These are phyloP conservation scores for Thunnus thynnus DNA, from an alignment of 2,113 vertebrate genomes.

Conservation along the genomic window DNA sequence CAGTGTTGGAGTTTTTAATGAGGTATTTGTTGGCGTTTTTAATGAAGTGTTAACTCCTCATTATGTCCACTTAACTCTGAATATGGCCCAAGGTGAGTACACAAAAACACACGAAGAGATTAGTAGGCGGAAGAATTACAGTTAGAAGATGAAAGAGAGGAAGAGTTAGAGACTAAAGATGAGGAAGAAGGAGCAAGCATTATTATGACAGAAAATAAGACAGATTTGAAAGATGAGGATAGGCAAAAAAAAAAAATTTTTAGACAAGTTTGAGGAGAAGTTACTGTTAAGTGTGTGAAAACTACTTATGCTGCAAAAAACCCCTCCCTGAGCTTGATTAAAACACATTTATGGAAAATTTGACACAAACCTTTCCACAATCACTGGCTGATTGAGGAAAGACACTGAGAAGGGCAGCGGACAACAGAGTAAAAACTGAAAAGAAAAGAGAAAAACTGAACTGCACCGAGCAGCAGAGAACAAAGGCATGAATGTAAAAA, in stretches of 20 bases:
- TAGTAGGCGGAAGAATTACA: not conserved
- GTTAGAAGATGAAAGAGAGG: slow-evolving; percentile 18
- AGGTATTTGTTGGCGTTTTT: not conserved
- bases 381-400: slow-evolving; percentile 4
- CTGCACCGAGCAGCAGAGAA: slow-evolving; percentile 9
- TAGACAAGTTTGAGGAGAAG: slow-evolving; percentile 19
- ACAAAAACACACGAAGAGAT: slow-evolving; percentile 3
- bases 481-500: not conserved
- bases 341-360: slow-evolving; percentile 29
- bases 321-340: slow-evolving; percentile 33
- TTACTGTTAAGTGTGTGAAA: slow-evolving; percentile 29
- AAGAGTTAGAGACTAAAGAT: slow-evolving; percentile 1
- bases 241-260: not conserved
- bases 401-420: not conserved
- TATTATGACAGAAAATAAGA: slow-evolving; percentile 19
- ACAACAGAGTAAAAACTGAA: slow-evolving; percentile 4
- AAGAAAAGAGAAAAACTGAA: not conserved
- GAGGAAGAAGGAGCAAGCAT: not conserved
- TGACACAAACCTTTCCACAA: slow-evolving; percentile 21
- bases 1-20: slow-evolving; percentile 12
- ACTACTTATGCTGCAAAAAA: slow-evolving; percentile 22
- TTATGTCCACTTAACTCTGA: slow-evolving; percentile 12
- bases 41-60: not conserved
- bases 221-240: slow-evolving; percentile 36
- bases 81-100: slow-evolving; percentile 16